A percentile compares a stretch with the other conserved stretches of the same genome.
These are phyloP conservation scores for Liolophura sinensis DNA, from an alignment of 1,140 invertebrate genomes.

Conservation along the genomic window DNA sequence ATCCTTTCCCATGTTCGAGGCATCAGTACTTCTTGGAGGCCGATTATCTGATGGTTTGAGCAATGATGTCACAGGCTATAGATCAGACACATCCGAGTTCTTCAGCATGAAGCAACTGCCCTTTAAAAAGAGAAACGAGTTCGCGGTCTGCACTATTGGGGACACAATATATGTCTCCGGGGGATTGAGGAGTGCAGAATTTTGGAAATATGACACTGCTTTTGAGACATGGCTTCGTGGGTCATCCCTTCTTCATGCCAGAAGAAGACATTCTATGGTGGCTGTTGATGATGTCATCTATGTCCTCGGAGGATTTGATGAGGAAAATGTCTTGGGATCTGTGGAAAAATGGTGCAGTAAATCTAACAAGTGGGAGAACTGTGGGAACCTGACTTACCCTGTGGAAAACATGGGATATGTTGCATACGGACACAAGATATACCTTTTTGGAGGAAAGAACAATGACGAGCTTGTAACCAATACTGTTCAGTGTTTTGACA, in stretches of 20 bases:
- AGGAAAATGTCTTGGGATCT: slow-evolving; percentile 44
- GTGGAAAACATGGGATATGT: slow-evolving; percentile 55
- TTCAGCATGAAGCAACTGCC: slow-evolving; percentile 42
- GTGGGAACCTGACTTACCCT: slow-evolving; percentile 34
- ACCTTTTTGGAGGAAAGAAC: slow-evolving; percentile 52
- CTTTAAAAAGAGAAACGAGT: slow-evolving; percentile 53
- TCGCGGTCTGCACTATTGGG: slow-evolving; percentile 44
- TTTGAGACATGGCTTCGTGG: slow-evolving; percentile 50
- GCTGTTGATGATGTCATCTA: slow-evolving; percentile 45
- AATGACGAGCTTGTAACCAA: slow-evolving; percentile 50
- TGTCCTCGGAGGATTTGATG: slow-evolving; percentile 52
- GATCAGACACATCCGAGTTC: slow-evolving; percentile 43
- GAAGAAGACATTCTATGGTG: slow-evolving; percentile 49
- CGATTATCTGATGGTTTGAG: slow-evolving; percentile 47
- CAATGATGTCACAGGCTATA: slow-evolving; percentile 50
- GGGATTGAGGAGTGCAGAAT: slow-evolving; percentile 47
- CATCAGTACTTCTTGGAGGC: slow-evolving; percentile 46
- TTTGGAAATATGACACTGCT: slow-evolving; percentile 52
- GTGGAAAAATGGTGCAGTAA: slow-evolving; percentile 49
- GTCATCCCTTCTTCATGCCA: slow-evolving; percentile 41
- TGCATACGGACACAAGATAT: slow-evolving; percentile 43
- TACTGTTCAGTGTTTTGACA: slow-evolving; percentile 49
- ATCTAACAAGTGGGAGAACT: slow-evolving; percentile 40
- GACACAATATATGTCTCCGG: slow-evolving; percentile 52
- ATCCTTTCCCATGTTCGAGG: slow-evolving; percentile 38